A percentile compares a stretch with the other conserved stretches of the same genome.
Evolutionary conservation across 1,140 invertebrate species (phyloP).

Genomic region (Drosophila leontia): DNA sequence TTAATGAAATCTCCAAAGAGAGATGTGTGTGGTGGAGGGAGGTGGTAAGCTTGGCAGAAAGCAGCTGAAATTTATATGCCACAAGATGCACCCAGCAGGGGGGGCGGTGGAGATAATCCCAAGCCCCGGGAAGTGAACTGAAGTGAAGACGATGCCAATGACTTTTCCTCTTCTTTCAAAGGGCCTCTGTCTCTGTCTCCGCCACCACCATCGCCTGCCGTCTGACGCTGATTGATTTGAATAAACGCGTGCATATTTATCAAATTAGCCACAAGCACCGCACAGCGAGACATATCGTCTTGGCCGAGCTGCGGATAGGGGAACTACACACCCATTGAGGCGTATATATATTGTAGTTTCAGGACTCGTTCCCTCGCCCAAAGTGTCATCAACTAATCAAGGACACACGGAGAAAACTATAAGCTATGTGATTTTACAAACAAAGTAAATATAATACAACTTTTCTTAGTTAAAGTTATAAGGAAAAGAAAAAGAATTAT

Average conservation of each 20-base stretch:
- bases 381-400: constrained; percentile 82
- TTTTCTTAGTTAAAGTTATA: too few relatives aligned
- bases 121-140: constrained; percentile 8
- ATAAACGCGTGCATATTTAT: constrained; percentile 82
- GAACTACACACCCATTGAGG: constrained; percentile 9
- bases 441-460: not conserved
- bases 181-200: not conserved
- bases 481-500: too few relatives aligned
- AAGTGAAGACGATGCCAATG: constrained; percentile 24
- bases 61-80: constrained; percentile 69
- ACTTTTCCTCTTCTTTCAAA: constrained; percentile 28
- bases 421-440: not conserved
- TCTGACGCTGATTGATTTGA: constrained; percentile 82
- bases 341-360: constrained; percentile 10
- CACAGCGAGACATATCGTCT: constrained; percentile 38
- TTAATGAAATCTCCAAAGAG: constrained; percentile 73
- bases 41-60: constrained; percentile 28
- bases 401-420: constrained; percentile 3
- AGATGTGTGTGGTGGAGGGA: constrained; percentile 8
- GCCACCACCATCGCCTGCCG: constrained; percentile 11
- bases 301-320: constrained; percentile 15
- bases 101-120: constrained; percentile 11
- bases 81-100: constrained; percentile 48
- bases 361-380: constrained; percentile 26
- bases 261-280: constrained; percentile 76